Conservation (phyloP, 2,113 vertebrate species). For the Cygnus atratus region DNA sequence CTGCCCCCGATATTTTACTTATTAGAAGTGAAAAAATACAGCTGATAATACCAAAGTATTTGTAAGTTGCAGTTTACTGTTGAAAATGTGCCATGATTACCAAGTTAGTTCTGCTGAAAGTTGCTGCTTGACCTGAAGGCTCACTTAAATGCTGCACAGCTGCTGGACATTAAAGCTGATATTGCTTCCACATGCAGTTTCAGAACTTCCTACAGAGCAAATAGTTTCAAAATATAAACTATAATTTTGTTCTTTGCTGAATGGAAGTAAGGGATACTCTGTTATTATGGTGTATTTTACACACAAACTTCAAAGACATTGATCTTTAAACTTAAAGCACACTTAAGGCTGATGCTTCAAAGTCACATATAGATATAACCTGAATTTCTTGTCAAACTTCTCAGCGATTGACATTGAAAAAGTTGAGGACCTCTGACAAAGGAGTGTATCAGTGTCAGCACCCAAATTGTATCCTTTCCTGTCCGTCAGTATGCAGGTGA, state of each 20-base stretch:
- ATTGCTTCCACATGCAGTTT: slow-evolving; percentile 70
- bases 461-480: slow-evolving; percentile 94
- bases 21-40: slow-evolving; percentile 23
- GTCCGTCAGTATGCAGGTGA: slow-evolving; percentile 98
- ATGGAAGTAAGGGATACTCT: slow-evolving; percentile 17
- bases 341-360: slow-evolving; percentile 40
- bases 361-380: slow-evolving; percentile 75
- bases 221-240: slow-evolving; percentile 43
- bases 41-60: too few relatives aligned
- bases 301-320: slow-evolving; percentile 26
- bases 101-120: slow-evolving; percentile 57
- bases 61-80: slow-evolving; percentile 5
- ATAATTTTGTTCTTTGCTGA: slow-evolving; percentile 47
- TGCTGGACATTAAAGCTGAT: slow-evolving; percentile 64
- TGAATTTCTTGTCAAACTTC: slow-evolving; percentile 81
- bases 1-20: not conserved
- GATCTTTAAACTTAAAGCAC: slow-evolving; percentile 5
- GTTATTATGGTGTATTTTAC: slow-evolving; percentile 23
- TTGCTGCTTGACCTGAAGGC: slow-evolving; percentile 52
- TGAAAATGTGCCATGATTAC: slow-evolving; percentile 40
- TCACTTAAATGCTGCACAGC: slow-evolving; percentile 48
- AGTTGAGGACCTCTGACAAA: slow-evolving; percentile 82
- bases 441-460: slow-evolving; percentile 87
- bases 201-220: slow-evolving; percentile 30
- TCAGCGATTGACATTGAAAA: slow-evolving; percentile 87